Base-by-base conservation (phyloP, 2,888 invertebrate species). In the Thelaira solivaga region DNA sequence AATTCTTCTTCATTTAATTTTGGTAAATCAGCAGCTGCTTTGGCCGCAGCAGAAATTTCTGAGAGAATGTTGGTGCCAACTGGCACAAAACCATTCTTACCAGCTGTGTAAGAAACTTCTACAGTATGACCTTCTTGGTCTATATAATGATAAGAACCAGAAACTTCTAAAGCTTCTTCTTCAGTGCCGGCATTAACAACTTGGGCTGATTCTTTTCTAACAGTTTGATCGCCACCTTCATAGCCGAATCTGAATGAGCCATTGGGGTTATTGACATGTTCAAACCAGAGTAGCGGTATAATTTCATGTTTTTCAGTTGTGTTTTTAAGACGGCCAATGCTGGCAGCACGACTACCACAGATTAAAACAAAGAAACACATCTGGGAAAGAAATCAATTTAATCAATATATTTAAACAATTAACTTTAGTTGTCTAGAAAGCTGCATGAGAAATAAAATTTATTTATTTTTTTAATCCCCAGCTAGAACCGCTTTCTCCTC, bases 61-160 rank as follows among this genome's bases (percentile, higher is more conserved):
- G 74, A 55, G 2, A 81, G 82, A 74, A 88, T 88, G 34, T 83
- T 83, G 2, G 84, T 88, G 31, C 88, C 88, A 1, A 82, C 47
- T 73, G 88, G 88, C n/a, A 89, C 87, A 31, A 88, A 88, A 31
- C 88, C 88, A 76, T 88, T 87, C 53, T 83, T 84, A 80, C 89
- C 89, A 4, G 88, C 88, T 0, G 89, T 89, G 47, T 88, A 88
- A 69, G 82, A 83, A 0, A 88, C 88, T 64, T 85, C 86, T 3
- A 89, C 81, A 6, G 76, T 74, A 53, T 84, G 82, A 6, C 87
- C 88, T 31, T 86, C 83, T 64, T 85, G 85, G 79, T 88, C 88
- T 26, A 85, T 82, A 69, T 89, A 88, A 51, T 86, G 85, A 76
- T 89, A 88, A 1, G 86, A 87, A 29, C 88, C 88, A 2, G 82